These are phyloP conservation scores for Peromyscus polionotus DNA, from an alignment of 2,113 vertebrate genomes.

Conservation along the genomic window DNA sequence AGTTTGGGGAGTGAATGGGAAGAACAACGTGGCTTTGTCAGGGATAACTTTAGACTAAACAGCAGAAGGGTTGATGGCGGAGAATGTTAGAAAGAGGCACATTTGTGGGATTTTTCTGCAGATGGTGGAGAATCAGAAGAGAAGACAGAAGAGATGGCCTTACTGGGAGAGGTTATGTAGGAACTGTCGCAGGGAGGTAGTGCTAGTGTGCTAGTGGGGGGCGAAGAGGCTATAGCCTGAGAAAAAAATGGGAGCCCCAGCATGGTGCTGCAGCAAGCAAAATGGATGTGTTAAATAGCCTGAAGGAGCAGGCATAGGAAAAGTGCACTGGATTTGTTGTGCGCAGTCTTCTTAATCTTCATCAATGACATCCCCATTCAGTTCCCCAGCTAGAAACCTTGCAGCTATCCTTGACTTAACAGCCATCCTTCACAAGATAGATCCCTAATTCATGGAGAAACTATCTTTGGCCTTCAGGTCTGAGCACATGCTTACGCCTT, in stretches of 20 bases:
- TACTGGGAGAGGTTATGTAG: background rate
- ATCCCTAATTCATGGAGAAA: background rate
- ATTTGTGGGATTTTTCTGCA: background rate
- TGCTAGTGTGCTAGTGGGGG: accelerated
- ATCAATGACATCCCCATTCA: background rate
- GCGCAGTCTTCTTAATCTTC: background rate
- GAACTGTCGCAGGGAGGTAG: background rate
- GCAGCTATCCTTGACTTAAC: background rate
- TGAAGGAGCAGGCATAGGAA: background rate
- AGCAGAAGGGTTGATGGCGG: no score
- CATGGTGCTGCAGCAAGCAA: background rate
- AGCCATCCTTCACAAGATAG: background rate
- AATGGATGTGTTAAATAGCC: background rate
- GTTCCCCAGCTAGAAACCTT: background rate
- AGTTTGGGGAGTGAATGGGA: background rate
- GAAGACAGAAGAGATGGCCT: background rate
- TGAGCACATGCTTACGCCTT: background rate
- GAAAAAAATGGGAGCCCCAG: no score
- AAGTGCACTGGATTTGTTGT: background rate
- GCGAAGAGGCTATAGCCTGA: background rate
- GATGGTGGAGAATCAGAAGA: background rate
- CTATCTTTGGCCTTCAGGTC: constrained; percentile 3
- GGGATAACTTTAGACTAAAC: background rate
- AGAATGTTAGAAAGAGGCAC: background rate
- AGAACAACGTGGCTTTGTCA: background rate